Conservation (phyloP, 1,140 invertebrate species). For the Drosophila eugracilis region DNA sequence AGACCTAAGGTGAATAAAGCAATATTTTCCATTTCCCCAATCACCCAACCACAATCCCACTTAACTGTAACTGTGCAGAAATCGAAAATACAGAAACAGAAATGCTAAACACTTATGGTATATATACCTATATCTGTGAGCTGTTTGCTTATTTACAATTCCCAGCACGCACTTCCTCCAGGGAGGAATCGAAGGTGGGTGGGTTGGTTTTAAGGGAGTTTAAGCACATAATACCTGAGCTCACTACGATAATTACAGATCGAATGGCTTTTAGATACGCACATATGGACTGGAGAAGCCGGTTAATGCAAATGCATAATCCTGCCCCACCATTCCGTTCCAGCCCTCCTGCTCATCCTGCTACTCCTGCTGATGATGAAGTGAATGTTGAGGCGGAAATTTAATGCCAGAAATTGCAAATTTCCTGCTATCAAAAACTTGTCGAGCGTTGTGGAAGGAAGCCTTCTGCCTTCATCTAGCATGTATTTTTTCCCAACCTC, state of each 20-base stretch:
- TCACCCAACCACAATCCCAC: neutral
- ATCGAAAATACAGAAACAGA: slow-evolving; percentile 17
- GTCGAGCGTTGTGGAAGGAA: slow-evolving; percentile 29
- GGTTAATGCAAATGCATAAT: slow-evolving; percentile 48
- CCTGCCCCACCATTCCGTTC: neutral
- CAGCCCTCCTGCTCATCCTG: no score
- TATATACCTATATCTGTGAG: neutral
- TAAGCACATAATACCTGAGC: slow-evolving; percentile 49
- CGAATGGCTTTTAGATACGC: slow-evolving; percentile 16
- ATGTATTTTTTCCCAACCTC: neutral
- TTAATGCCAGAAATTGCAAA: slow-evolving; percentile 81
- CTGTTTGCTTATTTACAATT: slow-evolving; percentile 26
- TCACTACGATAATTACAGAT: slow-evolving; percentile 51
- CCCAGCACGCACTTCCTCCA: slow-evolving; percentile 32
- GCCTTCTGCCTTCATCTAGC: slow-evolving; percentile 5
- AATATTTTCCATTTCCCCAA: slow-evolving; percentile 22
- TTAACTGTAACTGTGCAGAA: slow-evolving; percentile 8
- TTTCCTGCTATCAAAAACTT: slow-evolving; percentile 77
- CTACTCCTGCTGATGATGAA: slow-evolving; percentile 17
- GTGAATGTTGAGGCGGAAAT: slow-evolving; percentile 67
- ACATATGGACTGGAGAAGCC: neutral
- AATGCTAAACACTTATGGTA: slow-evolving; percentile 23
- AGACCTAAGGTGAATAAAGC: neutral
- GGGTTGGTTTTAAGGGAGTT: slow-evolving; percentile 5
- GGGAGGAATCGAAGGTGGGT: neutral